Evolutionary conservation across 37 sponge, comb jelly and placozoan species (phyloP).

Genomic region (Beroe forskalii): DNA sequence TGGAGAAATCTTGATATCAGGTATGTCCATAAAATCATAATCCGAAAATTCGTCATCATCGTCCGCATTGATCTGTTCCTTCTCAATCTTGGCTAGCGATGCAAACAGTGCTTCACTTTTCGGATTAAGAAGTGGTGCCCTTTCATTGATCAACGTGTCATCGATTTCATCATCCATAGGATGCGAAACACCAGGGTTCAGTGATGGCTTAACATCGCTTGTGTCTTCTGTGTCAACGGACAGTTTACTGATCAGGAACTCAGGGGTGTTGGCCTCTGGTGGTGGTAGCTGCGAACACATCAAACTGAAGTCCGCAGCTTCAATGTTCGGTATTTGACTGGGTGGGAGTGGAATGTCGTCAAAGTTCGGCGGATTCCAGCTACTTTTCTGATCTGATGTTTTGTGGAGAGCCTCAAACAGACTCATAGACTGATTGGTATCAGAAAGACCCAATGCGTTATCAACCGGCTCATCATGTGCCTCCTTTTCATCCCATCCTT

Average conservation of each 20-base stretch:
- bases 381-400: not conserved
- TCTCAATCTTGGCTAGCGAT: conserved; percentile 22
- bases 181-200: too few species aligned
- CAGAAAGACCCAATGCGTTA: not conserved
- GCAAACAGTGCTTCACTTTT: not conserved
- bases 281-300: not conserved
- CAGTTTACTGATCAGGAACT: not conserved
- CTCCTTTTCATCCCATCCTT: not conserved
- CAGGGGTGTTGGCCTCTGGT: not conserved
- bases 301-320: not conserved
- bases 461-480: not conserved
- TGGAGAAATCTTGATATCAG: not conserved
- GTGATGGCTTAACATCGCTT: too few species aligned
- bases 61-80: not conserved
- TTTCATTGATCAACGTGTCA: not conserved
- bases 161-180: not conserved
- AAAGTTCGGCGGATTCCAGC: not conserved
- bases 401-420: conserved; percentile 3
- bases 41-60: not conserved
- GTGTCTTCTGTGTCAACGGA: not conserved
- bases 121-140: not conserved
- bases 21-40: not conserved
- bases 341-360: not conserved
- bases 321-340: not conserved
- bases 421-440: not conserved